A percentile compares a stretch with the other conserved stretches of the same genome.
Conservation (phyloP, 2,113 vertebrate genomes). For the Pagrus major region DNA sequence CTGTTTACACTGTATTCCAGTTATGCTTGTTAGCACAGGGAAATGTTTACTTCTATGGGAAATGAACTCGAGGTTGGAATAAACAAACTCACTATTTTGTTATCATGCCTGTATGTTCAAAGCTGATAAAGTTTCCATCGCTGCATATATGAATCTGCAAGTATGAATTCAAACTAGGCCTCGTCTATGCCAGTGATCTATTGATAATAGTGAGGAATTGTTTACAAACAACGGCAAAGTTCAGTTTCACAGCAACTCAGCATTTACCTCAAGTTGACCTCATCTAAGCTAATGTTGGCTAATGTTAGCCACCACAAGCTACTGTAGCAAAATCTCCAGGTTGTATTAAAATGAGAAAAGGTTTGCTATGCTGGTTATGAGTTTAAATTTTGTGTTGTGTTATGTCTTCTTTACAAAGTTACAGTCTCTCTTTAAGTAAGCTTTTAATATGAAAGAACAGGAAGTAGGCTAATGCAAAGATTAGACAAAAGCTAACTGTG, state of each 20-base stretch:
- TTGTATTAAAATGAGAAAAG: background rate
- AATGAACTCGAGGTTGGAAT: background rate
- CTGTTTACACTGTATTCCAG: constrained; percentile 16
- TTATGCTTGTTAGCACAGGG: background rate
- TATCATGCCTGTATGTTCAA: background rate
- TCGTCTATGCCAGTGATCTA: too few relatives aligned
- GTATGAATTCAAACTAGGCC: background rate
- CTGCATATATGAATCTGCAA: constrained; percentile 1
- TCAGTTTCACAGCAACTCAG: background rate
- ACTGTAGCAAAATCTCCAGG: background rate
- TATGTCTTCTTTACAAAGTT: background rate
- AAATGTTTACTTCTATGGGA: constrained; percentile 12
- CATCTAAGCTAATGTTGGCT: background rate
- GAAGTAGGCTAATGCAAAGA: constrained; percentile 8
- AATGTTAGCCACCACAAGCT: background rate
- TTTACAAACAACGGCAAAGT: too few relatives aligned
- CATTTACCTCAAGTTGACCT: too few relatives aligned
- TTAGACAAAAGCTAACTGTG: background rate
- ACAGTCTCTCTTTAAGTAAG: background rate
- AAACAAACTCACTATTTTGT: background rate
- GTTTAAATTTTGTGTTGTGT: background rate
- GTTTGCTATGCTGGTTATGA: background rate
- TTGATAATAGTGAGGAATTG: background rate
- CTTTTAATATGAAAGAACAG: background rate
- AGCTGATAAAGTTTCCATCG: background rate